These are phyloP conservation scores for Nerophis ophidion DNA, from an alignment of 2,113 vertebrate species.

Conservation along the genomic window DNA sequence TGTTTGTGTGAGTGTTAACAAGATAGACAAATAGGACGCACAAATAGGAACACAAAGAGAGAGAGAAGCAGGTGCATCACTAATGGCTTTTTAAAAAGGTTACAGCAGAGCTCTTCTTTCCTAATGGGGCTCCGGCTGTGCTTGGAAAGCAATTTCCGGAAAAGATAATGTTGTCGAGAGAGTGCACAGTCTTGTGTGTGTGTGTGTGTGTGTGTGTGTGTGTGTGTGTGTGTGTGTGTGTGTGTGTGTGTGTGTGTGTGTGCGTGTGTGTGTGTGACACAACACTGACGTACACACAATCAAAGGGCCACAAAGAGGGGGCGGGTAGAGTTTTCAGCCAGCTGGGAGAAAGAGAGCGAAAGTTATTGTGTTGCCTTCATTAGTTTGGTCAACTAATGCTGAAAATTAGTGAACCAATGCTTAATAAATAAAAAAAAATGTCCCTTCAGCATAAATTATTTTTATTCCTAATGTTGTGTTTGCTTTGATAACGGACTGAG, in stretches of 20 bases:
- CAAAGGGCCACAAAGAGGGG: constrained; percentile 47
- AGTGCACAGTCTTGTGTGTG: constrained; percentile 45
- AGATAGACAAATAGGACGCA: constrained; percentile 61
- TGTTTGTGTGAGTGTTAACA: constrained; percentile 58
- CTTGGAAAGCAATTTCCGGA: constrained; percentile 73
- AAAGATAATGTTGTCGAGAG: constrained; percentile 68
- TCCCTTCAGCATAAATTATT: constrained; percentile 12
- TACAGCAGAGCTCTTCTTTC: constrained; percentile 71
- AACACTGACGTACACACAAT: constrained; percentile 55
- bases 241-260: constrained; percentile 21
- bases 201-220: constrained; percentile 22
- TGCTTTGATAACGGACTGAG: constrained; percentile 18
- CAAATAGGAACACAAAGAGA: constrained; percentile 35
- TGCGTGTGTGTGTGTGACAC: constrained; percentile 34
- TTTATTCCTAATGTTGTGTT: constrained; percentile 26
- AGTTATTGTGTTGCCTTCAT: constrained; percentile 48
- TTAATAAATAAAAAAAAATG: not conserved
- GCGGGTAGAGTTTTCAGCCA: constrained; percentile 26
- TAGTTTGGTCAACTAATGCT: constrained; percentile 39
- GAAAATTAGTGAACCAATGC: constrained; percentile 17
- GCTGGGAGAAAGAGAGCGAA: constrained; percentile 26
- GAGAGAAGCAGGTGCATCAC: constrained; percentile 63
- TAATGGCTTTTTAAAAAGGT: constrained; percentile 79
- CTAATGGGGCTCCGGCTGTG: constrained; percentile 72
- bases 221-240: constrained; percentile 22